phyloP scores from a whole-genome alignment of 2,888 invertebrate genomes.

The Drosophila robusta region DNA sequence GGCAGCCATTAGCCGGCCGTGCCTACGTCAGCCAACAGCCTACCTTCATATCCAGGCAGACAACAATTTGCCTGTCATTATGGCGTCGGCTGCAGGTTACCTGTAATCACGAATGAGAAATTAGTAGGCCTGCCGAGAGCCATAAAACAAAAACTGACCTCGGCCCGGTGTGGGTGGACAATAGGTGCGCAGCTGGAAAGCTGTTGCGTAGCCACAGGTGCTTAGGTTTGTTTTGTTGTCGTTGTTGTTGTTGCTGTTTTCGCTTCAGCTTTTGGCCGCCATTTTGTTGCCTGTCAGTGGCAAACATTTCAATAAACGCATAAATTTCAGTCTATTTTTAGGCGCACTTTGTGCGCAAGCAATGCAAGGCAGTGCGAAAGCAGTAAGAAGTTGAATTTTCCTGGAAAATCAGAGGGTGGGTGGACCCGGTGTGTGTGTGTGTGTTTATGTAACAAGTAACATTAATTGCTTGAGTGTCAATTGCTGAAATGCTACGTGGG shows the following conservation, averaged over 20 bases:
- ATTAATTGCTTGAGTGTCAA: slow-evolving; percentile 46
- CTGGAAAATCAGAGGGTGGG: neutral
- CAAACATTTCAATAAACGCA: slow-evolving; percentile 67
- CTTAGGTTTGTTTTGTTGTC: slow-evolving; percentile 12
- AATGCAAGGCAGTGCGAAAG: neutral
- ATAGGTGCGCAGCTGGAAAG: slow-evolving; percentile 8
- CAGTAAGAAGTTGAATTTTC: slow-evolving; percentile 10
- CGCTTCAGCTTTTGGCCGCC: slow-evolving; percentile 21
- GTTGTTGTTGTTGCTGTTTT: slow-evolving; percentile 15
- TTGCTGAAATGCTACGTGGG: slow-evolving; percentile 7
- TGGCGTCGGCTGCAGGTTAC: slow-evolving; percentile 36
- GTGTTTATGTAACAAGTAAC: too few species aligned
- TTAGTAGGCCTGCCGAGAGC: slow-evolving; percentile 44
- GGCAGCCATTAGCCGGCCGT: slow-evolving; percentile 25
- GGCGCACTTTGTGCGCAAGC: slow-evolving; percentile 38
- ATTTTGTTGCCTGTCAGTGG: slow-evolving; percentile 48
- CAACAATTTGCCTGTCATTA: slow-evolving; percentile 59
- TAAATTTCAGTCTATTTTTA: slow-evolving; percentile 69
- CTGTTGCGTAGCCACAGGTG: slow-evolving; percentile 50
- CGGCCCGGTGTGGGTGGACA: slow-evolving; percentile 14
- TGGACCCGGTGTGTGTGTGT: too few species aligned
- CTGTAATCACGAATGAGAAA: slow-evolving; percentile 75
- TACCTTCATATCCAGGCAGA: slow-evolving; percentile 21
- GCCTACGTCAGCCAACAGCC: neutral
- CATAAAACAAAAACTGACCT: slow-evolving; percentile 53